phyloP scores from a whole-genome alignment of 2,888 invertebrate species.

The Sphaerophoria taeniata region DNA sequence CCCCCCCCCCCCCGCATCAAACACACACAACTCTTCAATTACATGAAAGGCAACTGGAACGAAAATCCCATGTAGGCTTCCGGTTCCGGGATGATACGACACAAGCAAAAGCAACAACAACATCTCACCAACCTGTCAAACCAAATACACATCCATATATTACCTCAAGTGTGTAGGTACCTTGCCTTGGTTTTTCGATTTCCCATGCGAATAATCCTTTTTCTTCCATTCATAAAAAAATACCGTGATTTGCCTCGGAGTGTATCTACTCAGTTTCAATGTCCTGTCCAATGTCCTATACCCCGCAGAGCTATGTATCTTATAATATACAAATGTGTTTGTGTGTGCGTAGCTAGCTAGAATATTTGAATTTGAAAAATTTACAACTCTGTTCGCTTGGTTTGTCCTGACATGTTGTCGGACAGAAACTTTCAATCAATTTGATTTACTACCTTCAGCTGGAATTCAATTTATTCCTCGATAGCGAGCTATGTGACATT shows the following conservation, averaged over 20 bases:
- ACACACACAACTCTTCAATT: conserved; percentile 11
- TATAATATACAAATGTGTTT: neutral
- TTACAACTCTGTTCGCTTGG: conserved; percentile 55
- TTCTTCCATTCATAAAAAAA: neutral
- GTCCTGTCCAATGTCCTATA: conserved; percentile 59
- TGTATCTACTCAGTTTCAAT: conserved; percentile 14
- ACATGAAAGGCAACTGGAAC: neutral
- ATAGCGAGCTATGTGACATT: conserved; percentile 1
- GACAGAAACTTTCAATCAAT: conserved; percentile 69
- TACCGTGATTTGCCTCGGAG: conserved; percentile 15
- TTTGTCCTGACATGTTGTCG: conserved; percentile 64
- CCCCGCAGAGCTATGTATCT: neutral
- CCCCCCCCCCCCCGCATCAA: neutral
- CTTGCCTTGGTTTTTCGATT: conserved; percentile 7
- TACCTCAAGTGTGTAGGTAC: too few relatives aligned
- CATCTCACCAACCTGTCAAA: conserved; percentile 56
- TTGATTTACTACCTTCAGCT: conserved; percentile 70
- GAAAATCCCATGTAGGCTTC: neutral
- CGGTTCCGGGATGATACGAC: neutral
- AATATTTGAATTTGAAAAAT: conserved; percentile 71
- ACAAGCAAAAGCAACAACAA: conserved; percentile 7
- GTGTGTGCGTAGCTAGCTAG: conserved; percentile 1
- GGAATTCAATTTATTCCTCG: conserved; percentile 69
- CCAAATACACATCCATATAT: conserved; percentile 25
- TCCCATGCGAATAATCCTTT: conserved; percentile 42